Base-by-base conservation (phyloP, 2,888 invertebrate species). In the Eupithecia insigniata region DNA sequence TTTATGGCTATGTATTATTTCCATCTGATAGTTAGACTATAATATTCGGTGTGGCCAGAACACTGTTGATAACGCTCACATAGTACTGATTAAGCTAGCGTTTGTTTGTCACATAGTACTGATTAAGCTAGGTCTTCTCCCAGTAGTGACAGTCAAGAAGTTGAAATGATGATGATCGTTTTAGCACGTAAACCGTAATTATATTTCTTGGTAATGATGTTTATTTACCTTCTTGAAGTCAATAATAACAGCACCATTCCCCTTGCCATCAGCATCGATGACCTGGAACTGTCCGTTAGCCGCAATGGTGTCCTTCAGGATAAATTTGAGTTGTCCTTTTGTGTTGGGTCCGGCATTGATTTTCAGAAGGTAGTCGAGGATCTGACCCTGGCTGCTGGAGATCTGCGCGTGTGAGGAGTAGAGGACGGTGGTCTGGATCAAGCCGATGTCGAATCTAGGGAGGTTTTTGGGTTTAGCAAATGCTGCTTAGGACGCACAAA, bases 221-320 rank as follows among this genome's bases (percentile, higher is more conserved):
- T 7, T 43, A 2, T 43, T 6, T 70, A 95, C 90, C 87, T 94
- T 95, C 61, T 95, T 95, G 26, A 96, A 91, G 67, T 96, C 95
- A 71, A 96, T 84, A 43, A 95, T 86, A 58, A 96, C 74, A 71
- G 94, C 89, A 22, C 95, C 95, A 51, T 95, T 96, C 62, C 97
- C 97, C 75, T 95, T 96, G 32, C 96, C 96, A 72, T 95, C 96
- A 60, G 93, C 95, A 30, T 95, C 95, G 16, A 95, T 95, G 7
- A 95, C 83, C 77, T 95, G 94, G 80, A 96, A 96, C 78, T 96
- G 95, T 6, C 96, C 97, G 46, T 95, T 95, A 0, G 96, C 95
- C 0, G 90, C 88, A 43, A 97, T 78, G 0, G 95, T 84, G 76
- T 96, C 95, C 79, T 96, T 96, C 0, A 97, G 79, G 10, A 90